These are phyloP conservation scores for Speoplatyrhinus poulsoni DNA, from an alignment of 2,113 vertebrate species.

Conservation along the genomic window DNA sequence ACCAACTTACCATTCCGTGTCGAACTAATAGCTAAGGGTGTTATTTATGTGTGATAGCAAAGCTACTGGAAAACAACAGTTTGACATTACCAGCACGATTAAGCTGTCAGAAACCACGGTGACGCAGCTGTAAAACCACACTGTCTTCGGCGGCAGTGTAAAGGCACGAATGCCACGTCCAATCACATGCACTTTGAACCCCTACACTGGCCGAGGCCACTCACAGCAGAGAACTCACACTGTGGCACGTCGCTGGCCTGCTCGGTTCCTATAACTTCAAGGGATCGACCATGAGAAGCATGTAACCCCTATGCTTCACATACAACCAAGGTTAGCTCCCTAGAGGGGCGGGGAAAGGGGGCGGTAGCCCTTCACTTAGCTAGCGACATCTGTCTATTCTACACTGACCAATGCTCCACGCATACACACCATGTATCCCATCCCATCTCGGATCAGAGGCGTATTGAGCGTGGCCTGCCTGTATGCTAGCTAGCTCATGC, in stretches of 20 bases:
- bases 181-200: too few relatives aligned
- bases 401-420: conserved; percentile 18
- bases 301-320: conserved; percentile 25
- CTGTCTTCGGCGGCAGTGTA: too few relatives aligned
- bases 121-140: too few relatives aligned
- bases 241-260: background rate
- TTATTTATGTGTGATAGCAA: too few relatives aligned
- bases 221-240: background rate
- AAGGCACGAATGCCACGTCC: too few relatives aligned
- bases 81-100: too few relatives aligned
- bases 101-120: too few relatives aligned
- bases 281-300: conserved; percentile 25
- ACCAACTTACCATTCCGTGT: too few relatives aligned
- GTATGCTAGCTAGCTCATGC: conserved; percentile 37
- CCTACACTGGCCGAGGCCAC: too few relatives aligned
- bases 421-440: conserved; percentile 20
- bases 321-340: conserved; percentile 33
- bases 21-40: too few relatives aligned
- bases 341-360: background rate
- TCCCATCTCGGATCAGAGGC: conserved; percentile 33
- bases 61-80: too few relatives aligned
- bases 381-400: conserved; percentile 44
- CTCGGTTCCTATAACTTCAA: conserved; percentile 15
- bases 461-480: conserved; percentile 34
- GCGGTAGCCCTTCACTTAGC: conserved; percentile 13